A percentile compares a stretch with the other conserved stretches of the same genome.
phyloP scores from a whole-genome alignment of 2,797 vertebrate genomes.

The Rhynchotus rufescens region DNA sequence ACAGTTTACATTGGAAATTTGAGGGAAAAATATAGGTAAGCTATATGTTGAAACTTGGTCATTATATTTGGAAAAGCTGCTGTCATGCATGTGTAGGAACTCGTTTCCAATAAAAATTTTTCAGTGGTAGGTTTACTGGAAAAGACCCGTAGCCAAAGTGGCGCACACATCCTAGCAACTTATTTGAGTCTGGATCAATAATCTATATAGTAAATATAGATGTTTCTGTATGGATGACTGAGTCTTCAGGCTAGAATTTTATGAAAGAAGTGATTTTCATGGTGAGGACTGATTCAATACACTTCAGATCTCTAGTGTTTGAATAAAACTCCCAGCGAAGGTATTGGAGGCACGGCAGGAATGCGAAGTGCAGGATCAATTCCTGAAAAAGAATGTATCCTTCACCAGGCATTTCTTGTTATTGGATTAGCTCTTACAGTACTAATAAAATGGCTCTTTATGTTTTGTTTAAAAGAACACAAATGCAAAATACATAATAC shows the following conservation, averaged over 20 bases:
- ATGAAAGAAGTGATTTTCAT: not conserved
- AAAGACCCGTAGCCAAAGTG: not conserved
- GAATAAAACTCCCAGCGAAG: not conserved
- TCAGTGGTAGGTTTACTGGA: not conserved
- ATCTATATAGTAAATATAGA: not conserved
- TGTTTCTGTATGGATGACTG: not conserved
- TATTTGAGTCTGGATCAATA: not conserved
- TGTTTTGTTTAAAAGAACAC: not conserved
- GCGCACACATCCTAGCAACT: not conserved
- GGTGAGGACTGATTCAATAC: not conserved
- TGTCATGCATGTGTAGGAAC: fast-evolving
- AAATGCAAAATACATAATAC: not conserved
- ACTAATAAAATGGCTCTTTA: not conserved
- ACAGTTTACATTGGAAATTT: not conserved
- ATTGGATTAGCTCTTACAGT: not conserved
- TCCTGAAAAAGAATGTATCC: fast-evolving
- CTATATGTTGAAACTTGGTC: not conserved
- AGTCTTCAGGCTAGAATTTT: not conserved
- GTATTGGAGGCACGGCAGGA: not conserved
- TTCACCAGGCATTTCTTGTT: not conserved
- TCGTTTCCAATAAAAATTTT: not conserved
- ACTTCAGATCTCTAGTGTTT: not conserved
- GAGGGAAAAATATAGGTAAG: not conserved
- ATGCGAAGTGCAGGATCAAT: not conserved
- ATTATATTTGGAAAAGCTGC: not conserved